Base-by-base conservation (phyloP, 2,888 invertebrate species). In the Eumacrocentrus americanus region DNA sequence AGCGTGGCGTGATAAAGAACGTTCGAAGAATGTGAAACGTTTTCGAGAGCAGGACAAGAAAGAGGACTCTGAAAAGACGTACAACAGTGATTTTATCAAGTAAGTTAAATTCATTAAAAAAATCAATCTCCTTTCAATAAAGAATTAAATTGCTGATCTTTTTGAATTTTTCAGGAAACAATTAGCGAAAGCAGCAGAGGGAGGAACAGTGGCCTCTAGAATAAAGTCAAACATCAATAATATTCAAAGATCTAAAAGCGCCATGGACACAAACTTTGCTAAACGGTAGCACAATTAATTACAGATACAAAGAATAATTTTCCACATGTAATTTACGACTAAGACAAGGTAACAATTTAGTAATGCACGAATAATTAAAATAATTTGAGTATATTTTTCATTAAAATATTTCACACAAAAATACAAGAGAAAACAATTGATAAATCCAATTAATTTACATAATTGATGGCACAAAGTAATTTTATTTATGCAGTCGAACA, bases 181-280 rank as follows among this genome's bases (percentile, higher is more conserved):
- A 78, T 82, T 91, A 65, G 82, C 88, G 0, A 83, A 83, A 61
- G 87, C 87, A 54, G 87, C 89, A 0, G 84, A 87, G 67, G 85
- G 85, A 18, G 87, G 88, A 57, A 89, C 90, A 7, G 89, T 97
- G 0, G 94, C 93, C 74, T 88, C 89, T 64, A 86, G 96, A 68
- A 89, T 97, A 51, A 92, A 90, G 74, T 87, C 95, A 11, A 97
- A 95, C 77, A 87, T 92, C 42, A 92, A 95, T 79, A 92, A 93
- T 72, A 92, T 96, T 67, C 96, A 97, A 79, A 85, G 95, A 59
- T 90, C 90, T 2, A 85, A 86, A 16, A 82, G 85, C 20, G 89
- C 92, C 51, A 93, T 96, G 92, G 89, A 93, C 70, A 86, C 87
- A 62, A 89, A 94, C 81, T 96, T 96, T 83, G 91, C 92, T 0